Conservation (phyloP, 2,113 vertebrate species). For the Albula glossodonta region DNA sequence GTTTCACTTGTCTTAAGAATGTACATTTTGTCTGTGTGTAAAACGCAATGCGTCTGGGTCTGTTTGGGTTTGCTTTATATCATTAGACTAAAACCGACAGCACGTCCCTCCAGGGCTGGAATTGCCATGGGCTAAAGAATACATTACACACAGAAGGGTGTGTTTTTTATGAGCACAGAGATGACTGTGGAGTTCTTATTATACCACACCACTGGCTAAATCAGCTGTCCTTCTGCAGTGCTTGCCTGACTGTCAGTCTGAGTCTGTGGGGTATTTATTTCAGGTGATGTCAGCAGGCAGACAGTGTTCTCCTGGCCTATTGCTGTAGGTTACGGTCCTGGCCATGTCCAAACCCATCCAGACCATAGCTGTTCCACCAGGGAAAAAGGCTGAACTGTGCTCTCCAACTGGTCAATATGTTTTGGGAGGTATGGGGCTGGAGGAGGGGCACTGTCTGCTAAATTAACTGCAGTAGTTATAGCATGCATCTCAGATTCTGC, state of each 20-base stretch:
- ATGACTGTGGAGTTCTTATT: no score
- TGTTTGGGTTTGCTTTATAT: no score
- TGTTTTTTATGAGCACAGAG: no score
- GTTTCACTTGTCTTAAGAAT: no score
- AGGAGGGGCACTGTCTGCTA: neutral
- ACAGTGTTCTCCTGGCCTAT: no score
- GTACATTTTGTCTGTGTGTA: no score
- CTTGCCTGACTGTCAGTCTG: no score
- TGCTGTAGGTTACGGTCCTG: neutral
- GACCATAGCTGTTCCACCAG: neutral
- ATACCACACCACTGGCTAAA: no score
- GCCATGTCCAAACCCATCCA: neutral
- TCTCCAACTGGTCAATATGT: neutral
- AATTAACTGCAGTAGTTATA: neutral
- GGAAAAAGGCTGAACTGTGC: neutral
- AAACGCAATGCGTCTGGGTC: no score
- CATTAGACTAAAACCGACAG: slow-evolving; percentile 22
- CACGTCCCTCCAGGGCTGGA: slow-evolving; percentile 14
- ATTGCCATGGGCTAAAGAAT: neutral
- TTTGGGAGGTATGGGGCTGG: neutral
- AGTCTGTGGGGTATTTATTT: no score
- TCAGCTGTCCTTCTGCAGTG: no score
- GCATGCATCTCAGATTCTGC: neutral
- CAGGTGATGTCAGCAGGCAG: no score
- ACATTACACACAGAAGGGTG: neutral